A percentile compares a stretch with the other conserved stretches of the same genome.
Conservation (phyloP, 2,888 invertebrate genomes). For the Limnephilus rhombicus region DNA sequence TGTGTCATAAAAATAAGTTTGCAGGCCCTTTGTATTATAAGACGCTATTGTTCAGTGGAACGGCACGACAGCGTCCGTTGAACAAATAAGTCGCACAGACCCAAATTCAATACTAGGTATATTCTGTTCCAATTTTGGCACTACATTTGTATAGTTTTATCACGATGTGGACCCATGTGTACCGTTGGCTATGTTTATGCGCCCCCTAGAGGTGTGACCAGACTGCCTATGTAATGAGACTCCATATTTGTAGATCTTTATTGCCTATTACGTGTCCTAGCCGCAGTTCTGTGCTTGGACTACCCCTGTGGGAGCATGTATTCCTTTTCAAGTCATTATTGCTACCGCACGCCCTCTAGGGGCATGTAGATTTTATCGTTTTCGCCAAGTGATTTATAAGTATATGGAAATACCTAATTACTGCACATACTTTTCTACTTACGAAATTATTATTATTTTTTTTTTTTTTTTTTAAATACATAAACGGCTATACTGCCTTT, state of each 20-base stretch:
- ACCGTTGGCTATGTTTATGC: slow-evolving; percentile 48
- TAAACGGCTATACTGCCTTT: no score
- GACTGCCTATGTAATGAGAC: slow-evolving; percentile 53
- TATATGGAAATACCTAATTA: not conserved
- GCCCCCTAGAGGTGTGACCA: slow-evolving; percentile 48
- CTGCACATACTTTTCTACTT: no score
- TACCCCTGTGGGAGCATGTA: slow-evolving; percentile 35
- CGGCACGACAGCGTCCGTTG: not conserved
- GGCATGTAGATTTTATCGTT: slow-evolving; percentile 28
- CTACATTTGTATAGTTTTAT: slow-evolving; percentile 51
- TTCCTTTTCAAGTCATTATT: slow-evolving; percentile 37
- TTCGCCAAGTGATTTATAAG: not conserved
- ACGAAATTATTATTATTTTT: no score
- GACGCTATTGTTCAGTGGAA: slow-evolving; percentile 17
- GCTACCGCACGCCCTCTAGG: not conserved
- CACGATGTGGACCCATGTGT: slow-evolving; percentile 47
- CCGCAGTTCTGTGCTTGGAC: slow-evolving; percentile 25
- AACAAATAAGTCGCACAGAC: slow-evolving; percentile 45
- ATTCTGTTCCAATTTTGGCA: slow-evolving; percentile 54
- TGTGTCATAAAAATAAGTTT: slow-evolving; percentile 13
- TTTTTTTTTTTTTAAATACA: no score
- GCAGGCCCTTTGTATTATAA: slow-evolving; percentile 10
- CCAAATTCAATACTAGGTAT: slow-evolving; percentile 45
- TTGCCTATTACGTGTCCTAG: slow-evolving; percentile 46
- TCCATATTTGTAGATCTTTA: slow-evolving; percentile 54